phyloP scores from a whole-genome alignment of 2,113 vertebrate genomes.

The Solea senegalensis region DNA sequence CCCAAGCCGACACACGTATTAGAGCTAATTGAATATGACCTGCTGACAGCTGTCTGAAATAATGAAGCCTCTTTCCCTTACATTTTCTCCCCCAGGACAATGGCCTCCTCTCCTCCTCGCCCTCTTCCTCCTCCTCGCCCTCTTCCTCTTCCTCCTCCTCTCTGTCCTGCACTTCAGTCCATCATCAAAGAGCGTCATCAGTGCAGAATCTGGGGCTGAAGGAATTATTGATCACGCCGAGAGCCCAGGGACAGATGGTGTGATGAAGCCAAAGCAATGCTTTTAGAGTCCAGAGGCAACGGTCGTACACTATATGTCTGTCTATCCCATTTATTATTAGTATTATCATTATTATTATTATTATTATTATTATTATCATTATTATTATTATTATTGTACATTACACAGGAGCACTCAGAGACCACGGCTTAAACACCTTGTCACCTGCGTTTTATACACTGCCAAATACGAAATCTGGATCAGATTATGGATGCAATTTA shows the following conservation, averaged over 20 bases:
- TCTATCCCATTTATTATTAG: slow-evolving; percentile 11
- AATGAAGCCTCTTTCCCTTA: slow-evolving; percentile 70
- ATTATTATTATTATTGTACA: no score
- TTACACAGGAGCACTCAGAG: no score
- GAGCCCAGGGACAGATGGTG: slow-evolving; percentile 29
- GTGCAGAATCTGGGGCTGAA: slow-evolving; percentile 60
- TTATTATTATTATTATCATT: no score
- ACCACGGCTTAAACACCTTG: no score
- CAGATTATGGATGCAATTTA: no score
- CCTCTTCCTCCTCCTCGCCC: background rate
- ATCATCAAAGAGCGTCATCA: slow-evolving; percentile 69
- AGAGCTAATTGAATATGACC: slow-evolving; percentile 61
- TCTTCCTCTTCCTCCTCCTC: no score
- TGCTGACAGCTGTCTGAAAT: slow-evolving; percentile 66
- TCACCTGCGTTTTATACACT: no score
- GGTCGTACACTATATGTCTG: background rate
- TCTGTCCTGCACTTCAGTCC: slow-evolving; percentile 49
- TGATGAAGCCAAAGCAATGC: slow-evolving; percentile 48
- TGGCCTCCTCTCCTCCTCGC: slow-evolving; percentile 24
- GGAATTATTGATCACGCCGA: slow-evolving; percentile 72
- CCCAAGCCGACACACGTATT: slow-evolving; percentile 55
- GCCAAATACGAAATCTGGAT: no score
- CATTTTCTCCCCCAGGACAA: slow-evolving; percentile 51
- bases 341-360: background rate
- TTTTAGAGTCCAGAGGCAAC: slow-evolving; percentile 49